A percentile compares a stretch with the other conserved stretches of the same genome.
phyloP scores from a whole-genome alignment of 2,797 vertebrate species.

The Darevskia nairensis region DNA sequence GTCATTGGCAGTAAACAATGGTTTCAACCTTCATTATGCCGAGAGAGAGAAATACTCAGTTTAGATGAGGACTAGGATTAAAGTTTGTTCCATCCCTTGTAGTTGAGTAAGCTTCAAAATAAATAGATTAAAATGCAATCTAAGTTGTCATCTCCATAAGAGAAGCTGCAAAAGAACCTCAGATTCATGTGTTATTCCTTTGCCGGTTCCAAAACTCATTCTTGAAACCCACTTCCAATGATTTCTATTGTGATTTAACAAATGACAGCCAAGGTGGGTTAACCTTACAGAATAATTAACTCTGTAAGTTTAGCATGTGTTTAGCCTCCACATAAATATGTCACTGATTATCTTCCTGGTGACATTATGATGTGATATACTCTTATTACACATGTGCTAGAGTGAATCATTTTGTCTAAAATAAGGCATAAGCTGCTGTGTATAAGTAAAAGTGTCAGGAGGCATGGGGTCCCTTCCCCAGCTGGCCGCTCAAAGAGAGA shows the following conservation, averaged over 20 bases:
- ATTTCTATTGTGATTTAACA: neutral
- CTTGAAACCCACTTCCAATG: neutral
- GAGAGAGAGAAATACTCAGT: constrained; percentile 10
- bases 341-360: neutral
- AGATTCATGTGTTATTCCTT: neutral
- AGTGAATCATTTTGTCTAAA: neutral
- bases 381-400: neutral
- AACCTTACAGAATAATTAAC: neutral
- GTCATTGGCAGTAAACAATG: neutral
- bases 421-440: neutral
- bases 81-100: neutral
- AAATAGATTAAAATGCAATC: too few relatives aligned
- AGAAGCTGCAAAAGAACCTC: neutral
- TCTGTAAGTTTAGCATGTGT: neutral
- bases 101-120: neutral
- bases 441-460: neutral
- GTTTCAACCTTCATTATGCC: neutral
- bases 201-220: neutral
- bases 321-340: neutral
- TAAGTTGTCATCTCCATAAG: neutral
- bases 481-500: too few relatives aligned
- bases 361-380: neutral
- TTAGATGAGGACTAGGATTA: neutral
- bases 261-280: neutral
- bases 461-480: too few relatives aligned